A percentile compares a stretch with the other conserved stretches of the same genome.
phyloP scores from a whole-genome alignment of 2,888 invertebrate species.

The Pyrgus malvae region DNA sequence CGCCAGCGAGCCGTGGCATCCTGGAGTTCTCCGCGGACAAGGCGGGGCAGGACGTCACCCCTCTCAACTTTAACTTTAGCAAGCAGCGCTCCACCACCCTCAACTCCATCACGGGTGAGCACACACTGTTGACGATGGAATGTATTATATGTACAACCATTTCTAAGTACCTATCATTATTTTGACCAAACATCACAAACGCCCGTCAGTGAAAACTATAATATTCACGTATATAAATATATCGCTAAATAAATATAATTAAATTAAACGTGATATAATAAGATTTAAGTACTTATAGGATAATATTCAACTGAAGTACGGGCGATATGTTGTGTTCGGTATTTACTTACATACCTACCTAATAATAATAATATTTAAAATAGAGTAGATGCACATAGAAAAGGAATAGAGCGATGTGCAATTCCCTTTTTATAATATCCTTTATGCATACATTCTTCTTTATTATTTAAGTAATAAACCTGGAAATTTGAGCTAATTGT shows the following conservation, averaged over 20 bases:
- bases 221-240: too few relatives aligned
- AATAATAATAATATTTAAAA: slow-evolving; percentile 40
- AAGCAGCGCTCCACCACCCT: slow-evolving; percentile 87
- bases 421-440: slow-evolving; percentile 52
- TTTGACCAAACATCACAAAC: slow-evolving; percentile 23
- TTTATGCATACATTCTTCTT: slow-evolving; percentile 40
- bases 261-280: too few relatives aligned
- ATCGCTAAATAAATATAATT: too few relatives aligned
- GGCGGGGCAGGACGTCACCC: slow-evolving; percentile 93
- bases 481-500: slow-evolving; percentile 28
- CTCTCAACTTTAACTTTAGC: slow-evolving; percentile 90
- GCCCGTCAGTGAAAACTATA: slow-evolving; percentile 8
- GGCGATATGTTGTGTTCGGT: slow-evolving; percentile 22
- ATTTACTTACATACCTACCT: slow-evolving; percentile 17
- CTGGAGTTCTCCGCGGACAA: slow-evolving; percentile 93
- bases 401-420: slow-evolving; percentile 59
- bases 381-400: slow-evolving; percentile 66
- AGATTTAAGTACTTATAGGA: not conserved
- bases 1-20: slow-evolving; percentile 85
- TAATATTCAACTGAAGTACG: not conserved
- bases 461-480: slow-evolving; percentile 14
- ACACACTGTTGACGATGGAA: slow-evolving; percentile 32
- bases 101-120: slow-evolving; percentile 88
- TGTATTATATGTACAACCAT: slow-evolving; percentile 30
- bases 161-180: slow-evolving; percentile 20